phyloP scores from a whole-genome alignment of 2,888 invertebrate genomes.

The Escarpia spicata region DNA sequence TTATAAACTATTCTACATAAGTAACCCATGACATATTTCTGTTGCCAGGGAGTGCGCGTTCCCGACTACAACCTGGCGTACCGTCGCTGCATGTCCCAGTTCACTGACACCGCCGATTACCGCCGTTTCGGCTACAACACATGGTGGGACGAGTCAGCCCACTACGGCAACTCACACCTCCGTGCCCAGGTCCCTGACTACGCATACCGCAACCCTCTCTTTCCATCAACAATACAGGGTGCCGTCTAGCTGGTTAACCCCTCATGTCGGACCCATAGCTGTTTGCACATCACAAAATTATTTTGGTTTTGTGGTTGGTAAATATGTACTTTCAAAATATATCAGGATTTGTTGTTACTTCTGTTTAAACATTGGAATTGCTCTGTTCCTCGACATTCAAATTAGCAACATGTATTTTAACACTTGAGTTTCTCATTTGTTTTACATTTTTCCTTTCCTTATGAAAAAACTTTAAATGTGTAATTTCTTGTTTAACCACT shows the following conservation, averaged over 20 bases:
- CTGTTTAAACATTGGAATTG: not conserved
- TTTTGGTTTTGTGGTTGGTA: not conserved
- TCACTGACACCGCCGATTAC: conserved; percentile 60
- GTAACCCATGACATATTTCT: too few species aligned
- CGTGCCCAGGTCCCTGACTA: conserved; percentile 51
- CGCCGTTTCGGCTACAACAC: conserved; percentile 62
- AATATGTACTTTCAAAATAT: not conserved
- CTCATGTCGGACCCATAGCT: not conserved
- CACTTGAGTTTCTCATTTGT: too few species aligned
- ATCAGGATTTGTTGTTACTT: not conserved
- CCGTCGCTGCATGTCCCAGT: conserved; percentile 62
- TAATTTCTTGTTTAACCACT: not conserved
- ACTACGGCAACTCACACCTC: conserved; percentile 60
- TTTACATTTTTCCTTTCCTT: too few species aligned
- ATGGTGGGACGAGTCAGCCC: conserved; percentile 63
- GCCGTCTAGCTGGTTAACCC: not conserved
- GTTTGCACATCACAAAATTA: not conserved
- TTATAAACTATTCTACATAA: not conserved
- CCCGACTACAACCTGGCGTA: conserved; percentile 52
- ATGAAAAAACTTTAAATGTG: too few species aligned
- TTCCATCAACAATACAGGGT: not conserved
- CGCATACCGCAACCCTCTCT: conserved; percentile 4
- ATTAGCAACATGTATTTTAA: too few species aligned
- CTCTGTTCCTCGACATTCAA: too few species aligned
- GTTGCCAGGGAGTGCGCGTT: conserved; percentile 26